Conservation (phyloP, 2,797 vertebrate species). For the Fratercula arctica region DNA sequence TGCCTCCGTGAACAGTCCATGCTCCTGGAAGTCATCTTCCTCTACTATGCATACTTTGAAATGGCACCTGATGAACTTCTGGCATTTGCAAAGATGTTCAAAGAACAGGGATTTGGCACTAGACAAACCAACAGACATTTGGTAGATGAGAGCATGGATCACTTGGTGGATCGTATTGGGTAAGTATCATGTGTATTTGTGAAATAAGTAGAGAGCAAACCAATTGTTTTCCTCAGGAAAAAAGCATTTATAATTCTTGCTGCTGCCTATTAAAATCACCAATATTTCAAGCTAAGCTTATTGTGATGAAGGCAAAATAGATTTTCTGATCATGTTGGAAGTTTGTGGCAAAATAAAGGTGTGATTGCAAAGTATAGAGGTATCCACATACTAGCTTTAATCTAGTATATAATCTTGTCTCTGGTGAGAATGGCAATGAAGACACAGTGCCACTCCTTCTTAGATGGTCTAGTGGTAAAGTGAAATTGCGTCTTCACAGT, state of each 20-base stretch:
- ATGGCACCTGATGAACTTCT: constrained; percentile 89
- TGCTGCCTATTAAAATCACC: background rate
- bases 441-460: background rate
- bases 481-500: background rate
- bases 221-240: background rate
- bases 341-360: background rate
- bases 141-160: constrained; percentile 94
- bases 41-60: constrained; percentile 97
- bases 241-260: background rate
- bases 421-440: background rate
- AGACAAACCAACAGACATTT: constrained; percentile 95
- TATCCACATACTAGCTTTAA: background rate
- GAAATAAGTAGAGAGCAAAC: background rate
- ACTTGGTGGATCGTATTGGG: constrained; percentile 93
- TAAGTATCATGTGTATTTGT: constrained; percentile 49
- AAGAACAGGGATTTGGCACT: constrained; percentile 93
- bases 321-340: background rate
- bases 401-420: background rate
- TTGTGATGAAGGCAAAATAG: background rate
- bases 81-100: constrained; percentile 90
- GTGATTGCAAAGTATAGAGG: background rate
- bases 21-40: constrained; percentile 94
- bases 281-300: background rate
- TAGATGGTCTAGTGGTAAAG: background rate
- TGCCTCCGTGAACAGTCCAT: constrained; percentile 95